These are phyloP conservation scores for Alcedo atthis DNA, from an alignment of 2,797 vertebrate species.

Conservation along the genomic window DNA sequence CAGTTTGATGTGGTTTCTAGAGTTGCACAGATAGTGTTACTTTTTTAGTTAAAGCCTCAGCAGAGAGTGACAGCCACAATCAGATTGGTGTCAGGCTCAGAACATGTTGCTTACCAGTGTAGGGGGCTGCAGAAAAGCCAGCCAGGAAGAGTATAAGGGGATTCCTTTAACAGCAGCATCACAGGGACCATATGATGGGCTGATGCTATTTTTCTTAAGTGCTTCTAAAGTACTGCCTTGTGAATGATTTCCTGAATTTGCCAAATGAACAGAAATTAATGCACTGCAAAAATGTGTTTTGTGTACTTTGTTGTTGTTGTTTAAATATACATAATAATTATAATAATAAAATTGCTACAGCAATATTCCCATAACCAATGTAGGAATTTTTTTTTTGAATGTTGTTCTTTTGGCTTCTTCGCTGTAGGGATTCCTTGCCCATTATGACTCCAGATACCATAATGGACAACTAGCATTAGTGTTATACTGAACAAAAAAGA, in stretches of 20 bases:
- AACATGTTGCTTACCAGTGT: not conserved
- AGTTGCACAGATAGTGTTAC: slow-evolving; percentile 22
- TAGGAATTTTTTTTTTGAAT: slow-evolving; percentile 10
- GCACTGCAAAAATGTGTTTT: not conserved
- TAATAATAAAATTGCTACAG: not conserved
- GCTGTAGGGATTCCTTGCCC: slow-evolving; percentile 48
- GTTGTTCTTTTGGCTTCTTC: slow-evolving; percentile 41
- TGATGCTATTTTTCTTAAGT: not conserved
- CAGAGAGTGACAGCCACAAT: slow-evolving; percentile 8
- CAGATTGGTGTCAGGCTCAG: not conserved
- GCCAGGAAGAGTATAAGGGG: accelerated
- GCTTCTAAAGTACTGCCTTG: not conserved
- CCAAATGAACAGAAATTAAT: not conserved
- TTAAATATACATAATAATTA: not conserved
- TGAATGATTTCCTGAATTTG: not conserved
- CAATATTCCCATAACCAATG: not conserved
- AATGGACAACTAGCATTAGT: slow-evolving; percentile 61
- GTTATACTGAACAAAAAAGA: slow-evolving; percentile 8
- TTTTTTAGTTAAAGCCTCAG: slow-evolving; percentile 6
- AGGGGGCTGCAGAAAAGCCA: not conserved
- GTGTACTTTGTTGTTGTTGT: not conserved
- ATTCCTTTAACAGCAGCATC: not conserved
- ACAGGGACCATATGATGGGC: not conserved
- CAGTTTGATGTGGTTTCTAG: slow-evolving; percentile 61
- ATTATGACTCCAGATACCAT: slow-evolving; percentile 34